A percentile compares a stretch with the other conserved stretches of the same genome.
Conservation (phyloP, 2,797 vertebrate genomes). For the Sebastolobus alascanus region DNA sequence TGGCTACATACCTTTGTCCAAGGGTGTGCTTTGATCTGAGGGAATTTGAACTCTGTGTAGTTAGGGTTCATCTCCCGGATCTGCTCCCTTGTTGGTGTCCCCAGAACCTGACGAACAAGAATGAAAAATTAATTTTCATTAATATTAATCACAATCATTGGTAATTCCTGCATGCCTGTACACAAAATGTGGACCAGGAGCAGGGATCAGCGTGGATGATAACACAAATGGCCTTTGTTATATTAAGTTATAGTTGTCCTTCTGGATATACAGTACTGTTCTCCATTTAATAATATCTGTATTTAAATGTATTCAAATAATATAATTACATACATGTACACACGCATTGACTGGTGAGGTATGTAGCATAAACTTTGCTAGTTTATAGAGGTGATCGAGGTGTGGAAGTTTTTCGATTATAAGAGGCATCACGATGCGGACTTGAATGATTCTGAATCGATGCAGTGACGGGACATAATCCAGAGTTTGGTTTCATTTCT, state of each 20-base stretch:
- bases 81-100: slow-evolving; percentile 95
- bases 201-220: not conserved
- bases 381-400: too few relatives aligned
- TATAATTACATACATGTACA: not conserved
- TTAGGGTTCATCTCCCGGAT: slow-evolving; percentile 98
- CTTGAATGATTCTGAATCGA: too few relatives aligned
- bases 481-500: too few relatives aligned
- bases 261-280: not conserved
- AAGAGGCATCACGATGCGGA: too few relatives aligned
- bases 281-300: not conserved
- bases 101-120: slow-evolving; percentile 87
- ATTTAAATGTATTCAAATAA: not conserved
- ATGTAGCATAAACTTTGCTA: too few relatives aligned
- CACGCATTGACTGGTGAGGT: not conserved
- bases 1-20: slow-evolving; percentile 90
- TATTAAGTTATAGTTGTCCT: not conserved
- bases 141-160: not conserved
- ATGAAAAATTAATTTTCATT: slow-evolving; percentile 2
- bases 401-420: too few relatives aligned
- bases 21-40: slow-evolving; percentile 97
- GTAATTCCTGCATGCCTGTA: not conserved
- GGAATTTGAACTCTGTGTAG: slow-evolving; percentile 98
- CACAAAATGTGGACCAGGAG: not conserved
- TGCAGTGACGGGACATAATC: too few relatives aligned
- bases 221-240: not conserved